Evolutionary conservation across 2,797 vertebrate species (phyloP), one percentile per base, ranked within the genome.

Genomic region (Glossophaga mutica): DNA sequence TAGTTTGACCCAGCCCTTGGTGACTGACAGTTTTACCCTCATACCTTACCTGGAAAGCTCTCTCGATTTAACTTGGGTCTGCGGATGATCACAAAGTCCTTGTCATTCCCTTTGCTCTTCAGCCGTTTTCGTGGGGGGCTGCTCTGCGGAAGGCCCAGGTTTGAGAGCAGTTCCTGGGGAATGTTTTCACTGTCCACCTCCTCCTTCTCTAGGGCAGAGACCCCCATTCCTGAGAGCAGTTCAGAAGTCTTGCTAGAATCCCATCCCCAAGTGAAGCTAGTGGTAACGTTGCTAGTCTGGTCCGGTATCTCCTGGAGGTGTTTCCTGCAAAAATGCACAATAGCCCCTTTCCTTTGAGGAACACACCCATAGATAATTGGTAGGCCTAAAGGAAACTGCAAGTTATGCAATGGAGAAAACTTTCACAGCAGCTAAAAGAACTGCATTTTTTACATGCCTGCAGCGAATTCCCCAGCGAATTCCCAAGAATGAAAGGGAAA

Each of bases 271-370:
- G 98, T 97, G 94, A 99, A 98, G 77, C 97, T 98, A 55, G 98
- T 96, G 79, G 98, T 98, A 24, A 99, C 95, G 85, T 99, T 99
- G 96, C 98, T 97, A 95, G 85, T 97, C 4, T 98, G 96, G 87
- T 98, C 98, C 0, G 99, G 98, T 87, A 99, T 98, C 65, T 99
- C 99, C 97, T 98, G 99, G 95, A 99, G 98, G 6, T 99, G 98
- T 96, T 98, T 98, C 77, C 98, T 99, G 96, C 50, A 95, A 81
- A 94, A 95, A 74, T 73, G 50, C 42, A 97, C 77, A 97, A 96
- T 42, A 90, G 68, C 42, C 76, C 57, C 55, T 3, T 65, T 92
- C 44, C 90, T 96, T 94, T 87, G 52, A 88, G 93, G 92, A 95
- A 78, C 37, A 89, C 59, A 87, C 21, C 50, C 85, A 26, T 74